phyloP scores from a whole-genome alignment of 2,888 invertebrate genomes.

The Hirtodrosophila histrioides region DNA sequence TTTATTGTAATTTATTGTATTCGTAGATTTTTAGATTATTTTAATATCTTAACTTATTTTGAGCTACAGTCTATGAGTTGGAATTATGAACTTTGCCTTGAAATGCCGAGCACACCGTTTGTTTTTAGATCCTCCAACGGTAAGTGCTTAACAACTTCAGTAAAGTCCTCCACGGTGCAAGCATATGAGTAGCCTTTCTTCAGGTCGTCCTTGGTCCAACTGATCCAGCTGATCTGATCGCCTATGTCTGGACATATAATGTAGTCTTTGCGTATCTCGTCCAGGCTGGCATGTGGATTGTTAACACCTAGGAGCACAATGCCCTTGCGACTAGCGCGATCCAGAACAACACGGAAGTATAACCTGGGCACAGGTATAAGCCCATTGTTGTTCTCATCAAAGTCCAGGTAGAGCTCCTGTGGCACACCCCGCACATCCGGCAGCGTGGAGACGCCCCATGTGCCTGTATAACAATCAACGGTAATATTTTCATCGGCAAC shows the following conservation, averaged over 20 bases:
- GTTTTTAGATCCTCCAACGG: constrained; percentile 66
- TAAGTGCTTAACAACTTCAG: constrained; percentile 62
- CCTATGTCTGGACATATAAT: constrained; percentile 78
- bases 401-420: constrained; percentile 81
- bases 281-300: constrained; percentile 79
- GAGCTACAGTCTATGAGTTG: neutral
- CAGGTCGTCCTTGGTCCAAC: constrained; percentile 72
- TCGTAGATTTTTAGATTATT: constrained; percentile 11
- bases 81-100: neutral
- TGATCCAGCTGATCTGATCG: constrained; percentile 70
- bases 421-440: constrained; percentile 83
- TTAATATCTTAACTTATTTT: neutral
- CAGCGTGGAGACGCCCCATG: constrained; percentile 85
- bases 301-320: constrained; percentile 86
- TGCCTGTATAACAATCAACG: constrained; percentile 86
- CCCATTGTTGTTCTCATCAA: constrained; percentile 78
- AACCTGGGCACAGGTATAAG: constrained; percentile 86
- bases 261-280: constrained; percentile 69
- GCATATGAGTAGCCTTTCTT: constrained; percentile 78
- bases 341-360: constrained; percentile 86
- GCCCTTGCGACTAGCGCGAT: constrained; percentile 83
- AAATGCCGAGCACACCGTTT: constrained; percentile 66
- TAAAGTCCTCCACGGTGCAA: constrained; percentile 75
- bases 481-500: constrained; percentile 81
- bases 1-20: constrained; percentile 24